Percentiles rank a stretch among this genome's conserved stretches.
Conservation (phyloP, 2,888 invertebrate genomes). For the Thalpophila matura region DNA sequence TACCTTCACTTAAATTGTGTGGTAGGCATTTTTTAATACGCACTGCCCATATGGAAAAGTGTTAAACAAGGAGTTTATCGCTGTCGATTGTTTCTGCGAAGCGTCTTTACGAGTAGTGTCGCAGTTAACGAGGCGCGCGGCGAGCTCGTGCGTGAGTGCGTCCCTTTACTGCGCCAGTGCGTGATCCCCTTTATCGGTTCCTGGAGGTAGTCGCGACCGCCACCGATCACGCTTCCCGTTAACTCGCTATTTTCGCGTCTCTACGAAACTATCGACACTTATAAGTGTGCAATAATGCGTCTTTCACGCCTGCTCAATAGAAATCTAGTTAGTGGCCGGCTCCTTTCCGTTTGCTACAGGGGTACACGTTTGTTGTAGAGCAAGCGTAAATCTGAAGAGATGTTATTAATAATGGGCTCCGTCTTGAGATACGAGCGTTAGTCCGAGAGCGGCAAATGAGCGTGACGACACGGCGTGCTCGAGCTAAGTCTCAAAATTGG, state of each 20-base stretch:
- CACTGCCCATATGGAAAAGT: slow-evolving; percentile 53
- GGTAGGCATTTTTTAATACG: slow-evolving; percentile 49
- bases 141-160: slow-evolving; percentile 67
- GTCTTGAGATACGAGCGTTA: slow-evolving; percentile 71
- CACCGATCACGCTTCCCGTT: slow-evolving; percentile 83
- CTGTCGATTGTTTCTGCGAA: slow-evolving; percentile 84
- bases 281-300: slow-evolving; percentile 76
- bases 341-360: slow-evolving; percentile 46
- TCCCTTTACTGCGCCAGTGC: slow-evolving; percentile 78
- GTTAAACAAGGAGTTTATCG: slow-evolving; percentile 64
- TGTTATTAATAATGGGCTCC: slow-evolving; percentile 74
- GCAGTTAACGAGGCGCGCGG: slow-evolving; percentile 86
- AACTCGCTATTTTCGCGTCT: slow-evolving; percentile 87
- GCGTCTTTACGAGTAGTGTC: slow-evolving; percentile 83
- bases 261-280: slow-evolving; percentile 80
- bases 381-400: slow-evolving; percentile 62
- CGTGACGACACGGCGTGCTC: slow-evolving; percentile 82
- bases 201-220: slow-evolving; percentile 85
- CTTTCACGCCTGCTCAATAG: slow-evolving; percentile 80
- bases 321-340: slow-evolving; percentile 68
- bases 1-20: slow-evolving; percentile 44
- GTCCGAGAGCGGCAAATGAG: slow-evolving; percentile 76
- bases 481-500: slow-evolving; percentile 83
- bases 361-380: slow-evolving; percentile 42
- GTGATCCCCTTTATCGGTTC: slow-evolving; percentile 87